Conservation (phyloP, 2,797 vertebrate genomes). For the Melanotaenia maccullochi region DNA sequence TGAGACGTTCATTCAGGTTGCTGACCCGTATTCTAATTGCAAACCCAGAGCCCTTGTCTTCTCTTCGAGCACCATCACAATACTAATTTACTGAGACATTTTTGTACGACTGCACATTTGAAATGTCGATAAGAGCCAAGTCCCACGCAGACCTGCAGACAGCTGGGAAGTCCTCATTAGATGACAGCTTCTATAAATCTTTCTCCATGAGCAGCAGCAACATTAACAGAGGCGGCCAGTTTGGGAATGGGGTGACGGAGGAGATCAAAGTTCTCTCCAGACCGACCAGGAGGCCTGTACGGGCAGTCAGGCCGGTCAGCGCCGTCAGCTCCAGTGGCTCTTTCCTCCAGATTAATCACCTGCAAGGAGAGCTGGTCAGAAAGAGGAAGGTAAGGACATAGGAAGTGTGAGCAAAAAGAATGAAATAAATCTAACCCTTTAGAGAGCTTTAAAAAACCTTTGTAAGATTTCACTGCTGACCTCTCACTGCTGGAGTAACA, state of each 20-base stretch:
- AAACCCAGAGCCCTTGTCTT: not conserved
- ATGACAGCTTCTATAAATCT: conserved; percentile 67
- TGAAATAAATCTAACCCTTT: not conserved
- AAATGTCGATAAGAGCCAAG: conserved; percentile 79
- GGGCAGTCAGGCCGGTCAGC: conserved; percentile 77
- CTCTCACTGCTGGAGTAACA: no score
- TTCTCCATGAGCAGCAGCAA: conserved; percentile 77
- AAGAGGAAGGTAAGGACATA: conserved; percentile 79
- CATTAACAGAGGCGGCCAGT: conserved; percentile 37
- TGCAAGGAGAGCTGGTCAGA: conserved; percentile 83
- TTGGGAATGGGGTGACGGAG: conserved; percentile 50
- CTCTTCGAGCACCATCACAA: not conserved
- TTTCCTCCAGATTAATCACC: conserved; percentile 80
- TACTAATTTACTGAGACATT: not conserved
- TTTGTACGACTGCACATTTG: not conserved
- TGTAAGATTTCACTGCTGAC: no score
- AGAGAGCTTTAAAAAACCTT: no score
- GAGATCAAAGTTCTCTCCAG: conserved; percentile 63
- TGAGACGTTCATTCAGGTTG: conserved; percentile 39
- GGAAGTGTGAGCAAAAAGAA: not conserved
- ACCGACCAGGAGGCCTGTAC: conserved; percentile 64
- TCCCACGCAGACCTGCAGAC: conserved; percentile 80
- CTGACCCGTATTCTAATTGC: not conserved
- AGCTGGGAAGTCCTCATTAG: conserved; percentile 51
- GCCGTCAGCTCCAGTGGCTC: conserved; percentile 64